These are phyloP conservation scores for Lasioglossum figueresi DNA, from an alignment of 2,888 invertebrate species.

Conservation along the genomic window DNA sequence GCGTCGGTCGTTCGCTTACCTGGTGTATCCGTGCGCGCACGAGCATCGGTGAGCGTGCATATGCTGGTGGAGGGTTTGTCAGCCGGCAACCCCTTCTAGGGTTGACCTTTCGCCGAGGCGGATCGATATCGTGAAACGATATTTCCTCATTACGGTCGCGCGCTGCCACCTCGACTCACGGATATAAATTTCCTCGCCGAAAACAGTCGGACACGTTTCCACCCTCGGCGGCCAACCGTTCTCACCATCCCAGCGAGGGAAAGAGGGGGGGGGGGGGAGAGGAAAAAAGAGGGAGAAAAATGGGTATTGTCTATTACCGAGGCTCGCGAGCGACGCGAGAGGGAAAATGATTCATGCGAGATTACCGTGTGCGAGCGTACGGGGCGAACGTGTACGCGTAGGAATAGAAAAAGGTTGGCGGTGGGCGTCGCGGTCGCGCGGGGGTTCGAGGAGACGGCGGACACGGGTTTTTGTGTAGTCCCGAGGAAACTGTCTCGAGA, in stretches of 20 bases:
- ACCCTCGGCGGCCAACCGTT: neutral
- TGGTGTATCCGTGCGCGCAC: neutral
- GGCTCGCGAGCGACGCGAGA: conserved; percentile 1
- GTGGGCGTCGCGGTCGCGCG: neutral
- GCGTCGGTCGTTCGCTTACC: neutral
- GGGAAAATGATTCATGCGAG: conserved; percentile 54
- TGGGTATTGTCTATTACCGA: conserved; percentile 55
- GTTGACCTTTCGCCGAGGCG: conserved; percentile 67
- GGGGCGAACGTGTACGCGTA: neutral
- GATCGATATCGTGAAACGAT: conserved; percentile 71
- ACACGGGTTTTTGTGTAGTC: conserved; percentile 19
- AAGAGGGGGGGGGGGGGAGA: neutral
- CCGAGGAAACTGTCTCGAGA: conserved; percentile 51
- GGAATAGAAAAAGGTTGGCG: neutral
- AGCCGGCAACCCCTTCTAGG: conserved; percentile 66
- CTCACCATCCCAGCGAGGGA: neutral
- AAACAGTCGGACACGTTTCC: conserved; percentile 31
- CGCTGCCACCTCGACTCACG: conserved; percentile 54
- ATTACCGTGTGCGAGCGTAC: conserved; percentile 30
- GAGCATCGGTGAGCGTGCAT: conserved; percentile 8
- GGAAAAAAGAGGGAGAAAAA: conserved; percentile 12
- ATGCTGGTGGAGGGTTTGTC: conserved; percentile 52
- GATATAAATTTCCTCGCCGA: conserved; percentile 59
- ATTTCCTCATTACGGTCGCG: conserved; percentile 70
- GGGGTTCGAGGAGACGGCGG: neutral